phyloP scores from a whole-genome alignment of 2,888 invertebrate genomes.

The Suillia variegata region DNA sequence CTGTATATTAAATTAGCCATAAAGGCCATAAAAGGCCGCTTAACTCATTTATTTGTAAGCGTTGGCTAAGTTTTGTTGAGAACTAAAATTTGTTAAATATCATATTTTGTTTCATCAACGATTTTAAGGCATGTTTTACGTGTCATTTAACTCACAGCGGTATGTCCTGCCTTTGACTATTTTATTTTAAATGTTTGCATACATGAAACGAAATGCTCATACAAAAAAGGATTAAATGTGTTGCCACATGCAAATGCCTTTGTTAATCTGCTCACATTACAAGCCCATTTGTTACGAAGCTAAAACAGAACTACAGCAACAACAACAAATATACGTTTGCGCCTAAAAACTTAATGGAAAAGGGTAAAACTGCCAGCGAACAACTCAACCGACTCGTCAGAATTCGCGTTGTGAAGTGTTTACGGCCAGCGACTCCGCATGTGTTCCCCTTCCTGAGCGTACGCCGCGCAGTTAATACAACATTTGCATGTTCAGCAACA shows the following conservation, averaged over 20 bases:
- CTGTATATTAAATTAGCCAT: too few species aligned
- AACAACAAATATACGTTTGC: not conserved
- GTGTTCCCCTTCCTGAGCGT: conserved; percentile 16
- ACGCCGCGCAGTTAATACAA: conserved; percentile 30
- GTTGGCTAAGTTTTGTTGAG: too few species aligned
- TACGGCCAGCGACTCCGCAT: conserved; percentile 22
- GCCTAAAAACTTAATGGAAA: too few species aligned
- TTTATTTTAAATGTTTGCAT: conserved; percentile 1
- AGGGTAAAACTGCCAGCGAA: not conserved
- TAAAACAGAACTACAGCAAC: conserved; percentile 7
- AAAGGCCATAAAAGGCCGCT: too few species aligned
- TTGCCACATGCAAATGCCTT: conserved; percentile 35
- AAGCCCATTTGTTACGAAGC: conserved; percentile 34
- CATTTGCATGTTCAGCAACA: conserved; percentile 36
- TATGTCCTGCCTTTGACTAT: too few species aligned
- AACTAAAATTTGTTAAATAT: too few species aligned
- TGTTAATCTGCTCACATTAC: conserved; percentile 43
- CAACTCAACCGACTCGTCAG: not conserved
- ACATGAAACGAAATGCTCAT: conserved; percentile 2
- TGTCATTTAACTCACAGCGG: conserved; percentile 26
- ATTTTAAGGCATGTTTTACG: conserved; percentile 20
- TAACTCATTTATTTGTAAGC: too few species aligned
- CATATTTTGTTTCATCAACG: too few species aligned
- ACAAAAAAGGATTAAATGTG: conserved; percentile 34
- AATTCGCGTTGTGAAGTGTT: conserved; percentile 25